These are phyloP conservation scores for Notolabrus celidotus DNA, from an alignment of 2,797 vertebrate species.

Conservation along the genomic window DNA sequence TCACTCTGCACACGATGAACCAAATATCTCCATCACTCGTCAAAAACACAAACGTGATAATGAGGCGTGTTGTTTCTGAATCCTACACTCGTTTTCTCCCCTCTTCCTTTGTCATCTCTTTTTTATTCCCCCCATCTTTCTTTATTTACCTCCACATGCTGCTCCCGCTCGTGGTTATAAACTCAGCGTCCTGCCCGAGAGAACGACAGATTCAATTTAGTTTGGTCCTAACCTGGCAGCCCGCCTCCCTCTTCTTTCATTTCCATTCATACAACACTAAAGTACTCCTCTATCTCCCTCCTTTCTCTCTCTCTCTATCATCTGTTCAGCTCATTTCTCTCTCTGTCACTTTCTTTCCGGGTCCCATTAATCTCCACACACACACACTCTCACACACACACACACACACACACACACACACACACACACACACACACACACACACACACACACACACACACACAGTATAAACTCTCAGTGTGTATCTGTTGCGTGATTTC, in stretches of 20 bases:
- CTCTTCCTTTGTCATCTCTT: neutral
- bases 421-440: constrained; percentile 15
- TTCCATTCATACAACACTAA: constrained; percentile 43
- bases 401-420: too few species aligned
- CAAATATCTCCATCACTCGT: too few species aligned
- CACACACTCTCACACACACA: constrained; percentile 6
- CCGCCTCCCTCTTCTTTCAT: constrained; percentile 15
- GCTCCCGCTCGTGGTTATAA: constrained; percentile 1
- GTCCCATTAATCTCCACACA: constrained; percentile 66
- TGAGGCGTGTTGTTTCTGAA: too few species aligned
- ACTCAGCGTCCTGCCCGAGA: neutral
- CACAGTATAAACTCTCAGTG: constrained; percentile 17
- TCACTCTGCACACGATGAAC: too few species aligned
- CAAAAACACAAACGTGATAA: too few species aligned
- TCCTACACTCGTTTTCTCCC: neutral
- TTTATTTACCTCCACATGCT: neutral
- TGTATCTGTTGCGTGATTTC: constrained; percentile 50
- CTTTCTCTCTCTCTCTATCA: constrained; percentile 52
- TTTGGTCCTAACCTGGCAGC: constrained; percentile 29
- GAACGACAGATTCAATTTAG: constrained; percentile 27
- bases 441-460: constrained; percentile 16
- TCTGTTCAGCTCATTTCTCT: constrained; percentile 63
- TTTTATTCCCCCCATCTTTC: neutral
- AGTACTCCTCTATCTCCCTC: constrained; percentile 25
- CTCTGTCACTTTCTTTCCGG: constrained; percentile 60